A percentile compares a stretch with the other conserved stretches of the same genome.
Conservation (phyloP, 2,113 vertebrate species). For the Jacana jacana region DNA sequence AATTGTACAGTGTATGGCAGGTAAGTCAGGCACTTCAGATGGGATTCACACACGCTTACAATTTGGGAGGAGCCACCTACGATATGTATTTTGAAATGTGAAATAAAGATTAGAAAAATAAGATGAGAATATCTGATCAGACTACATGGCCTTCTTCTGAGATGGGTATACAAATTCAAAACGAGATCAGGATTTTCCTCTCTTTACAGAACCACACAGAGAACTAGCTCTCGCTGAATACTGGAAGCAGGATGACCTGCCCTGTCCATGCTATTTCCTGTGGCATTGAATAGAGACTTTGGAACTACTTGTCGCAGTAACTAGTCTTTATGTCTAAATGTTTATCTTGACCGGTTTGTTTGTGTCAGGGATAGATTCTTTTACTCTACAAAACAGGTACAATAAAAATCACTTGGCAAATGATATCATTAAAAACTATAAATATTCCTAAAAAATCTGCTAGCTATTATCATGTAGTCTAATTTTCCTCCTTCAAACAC, state of each 20-base stretch:
- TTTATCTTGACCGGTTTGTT: background rate
- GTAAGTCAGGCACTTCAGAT: background rate
- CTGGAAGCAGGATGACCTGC: background rate
- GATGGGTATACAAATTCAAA: background rate
- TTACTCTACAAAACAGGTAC: background rate
- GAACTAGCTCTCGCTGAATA: background rate
- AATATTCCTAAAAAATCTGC: background rate
- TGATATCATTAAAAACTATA: background rate
- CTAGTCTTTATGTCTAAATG: background rate
- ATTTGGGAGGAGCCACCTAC: background rate
- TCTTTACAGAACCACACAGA: background rate
- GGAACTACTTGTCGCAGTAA: background rate
- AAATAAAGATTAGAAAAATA: background rate
- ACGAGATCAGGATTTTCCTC: background rate
- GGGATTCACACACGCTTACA: background rate
- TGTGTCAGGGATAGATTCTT: background rate
- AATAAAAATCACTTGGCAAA: background rate
- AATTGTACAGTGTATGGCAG: background rate
- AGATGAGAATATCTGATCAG: background rate
- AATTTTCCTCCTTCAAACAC: background rate
- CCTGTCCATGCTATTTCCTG: background rate
- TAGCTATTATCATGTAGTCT: background rate
- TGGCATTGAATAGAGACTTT: background rate
- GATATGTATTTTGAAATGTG: background rate
- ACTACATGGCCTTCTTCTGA: background rate